Evolutionary conservation across 2,797 vertebrate species (phyloP).

Genomic region (Anniella stebbinsi): DNA sequence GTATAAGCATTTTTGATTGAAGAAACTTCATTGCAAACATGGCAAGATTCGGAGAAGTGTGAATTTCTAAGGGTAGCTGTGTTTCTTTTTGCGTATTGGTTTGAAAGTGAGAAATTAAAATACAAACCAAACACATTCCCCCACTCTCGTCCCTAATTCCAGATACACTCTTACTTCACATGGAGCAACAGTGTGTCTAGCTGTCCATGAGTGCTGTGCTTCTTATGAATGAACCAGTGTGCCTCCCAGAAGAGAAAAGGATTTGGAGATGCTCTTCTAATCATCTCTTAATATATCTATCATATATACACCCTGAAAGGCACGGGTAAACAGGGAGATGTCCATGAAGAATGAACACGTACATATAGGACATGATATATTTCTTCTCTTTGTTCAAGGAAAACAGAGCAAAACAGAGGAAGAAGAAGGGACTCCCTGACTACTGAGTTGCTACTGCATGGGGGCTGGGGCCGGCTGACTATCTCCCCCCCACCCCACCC

Average conservation of each 20-base stretch:
- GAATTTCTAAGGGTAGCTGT: no score
- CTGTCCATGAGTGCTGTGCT: neutral
- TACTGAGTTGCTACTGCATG: constrained; percentile 5
- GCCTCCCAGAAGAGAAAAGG: neutral
- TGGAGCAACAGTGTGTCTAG: no score
- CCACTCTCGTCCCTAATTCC: no score
- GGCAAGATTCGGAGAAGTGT: no score
- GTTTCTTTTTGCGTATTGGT: no score
- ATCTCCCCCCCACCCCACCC: constrained; percentile 11
- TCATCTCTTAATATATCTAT: neutral
- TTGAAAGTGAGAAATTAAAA: no score
- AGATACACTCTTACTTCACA: no score
- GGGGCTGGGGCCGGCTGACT: constrained; percentile 8
- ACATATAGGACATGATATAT: no score
- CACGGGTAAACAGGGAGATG: neutral
- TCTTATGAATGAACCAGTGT: neutral
- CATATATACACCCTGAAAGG: neutral
- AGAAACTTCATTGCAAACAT: no score
- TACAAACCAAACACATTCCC: no score
- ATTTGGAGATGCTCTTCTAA: neutral
- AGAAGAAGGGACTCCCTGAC: neutral
- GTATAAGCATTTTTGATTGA: no score
- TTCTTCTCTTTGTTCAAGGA: neutral
- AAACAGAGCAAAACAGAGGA: neutral
- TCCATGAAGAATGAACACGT: no score